phyloP scores from a whole-genome alignment of 2,113 vertebrate genomes.

The Rhinoptilus africanus region DNA sequence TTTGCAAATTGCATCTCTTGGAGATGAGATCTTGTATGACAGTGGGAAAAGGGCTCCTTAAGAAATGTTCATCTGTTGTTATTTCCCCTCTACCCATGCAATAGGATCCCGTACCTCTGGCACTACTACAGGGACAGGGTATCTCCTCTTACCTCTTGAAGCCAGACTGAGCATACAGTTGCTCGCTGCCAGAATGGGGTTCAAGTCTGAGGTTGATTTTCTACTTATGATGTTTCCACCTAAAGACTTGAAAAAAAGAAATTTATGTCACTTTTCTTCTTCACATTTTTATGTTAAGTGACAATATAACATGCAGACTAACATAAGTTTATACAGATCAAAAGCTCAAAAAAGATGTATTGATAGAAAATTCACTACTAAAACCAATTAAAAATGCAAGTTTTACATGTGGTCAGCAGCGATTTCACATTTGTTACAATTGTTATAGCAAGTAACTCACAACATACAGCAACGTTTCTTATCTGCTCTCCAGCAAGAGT shows the following conservation, averaged over 20 bases:
- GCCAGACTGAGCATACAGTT: slow-evolving; percentile 76
- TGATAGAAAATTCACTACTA: not conserved
- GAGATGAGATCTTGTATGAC: not conserved
- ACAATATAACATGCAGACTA: not conserved
- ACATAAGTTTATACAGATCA: not conserved
- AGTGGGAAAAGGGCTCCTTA: not conserved
- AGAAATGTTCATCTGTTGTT: not conserved
- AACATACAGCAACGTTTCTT: slow-evolving; percentile 77
- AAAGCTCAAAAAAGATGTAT: not conserved
- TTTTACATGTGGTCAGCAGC: not conserved
- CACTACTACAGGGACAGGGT: not conserved
- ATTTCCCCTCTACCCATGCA: not conserved
- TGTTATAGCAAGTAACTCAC: not conserved
- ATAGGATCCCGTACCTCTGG: not conserved
- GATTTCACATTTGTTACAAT: not conserved
- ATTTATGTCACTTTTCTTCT: not conserved
- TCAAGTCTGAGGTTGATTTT: slow-evolving; percentile 88
- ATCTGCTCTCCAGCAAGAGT: slow-evolving; percentile 81
- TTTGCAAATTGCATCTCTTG: not conserved
- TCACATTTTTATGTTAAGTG: not conserved
- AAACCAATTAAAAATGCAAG: not conserved
- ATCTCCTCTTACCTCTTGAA: slow-evolving; percentile 73
- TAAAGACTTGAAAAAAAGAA: slow-evolving; percentile 76
- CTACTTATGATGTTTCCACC: slow-evolving; percentile 87
- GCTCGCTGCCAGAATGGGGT: slow-evolving; percentile 84